These are phyloP conservation scores for Acromyrmex echinatior DNA, from an alignment of 1,140 invertebrate genomes.

Conservation along the genomic window DNA sequence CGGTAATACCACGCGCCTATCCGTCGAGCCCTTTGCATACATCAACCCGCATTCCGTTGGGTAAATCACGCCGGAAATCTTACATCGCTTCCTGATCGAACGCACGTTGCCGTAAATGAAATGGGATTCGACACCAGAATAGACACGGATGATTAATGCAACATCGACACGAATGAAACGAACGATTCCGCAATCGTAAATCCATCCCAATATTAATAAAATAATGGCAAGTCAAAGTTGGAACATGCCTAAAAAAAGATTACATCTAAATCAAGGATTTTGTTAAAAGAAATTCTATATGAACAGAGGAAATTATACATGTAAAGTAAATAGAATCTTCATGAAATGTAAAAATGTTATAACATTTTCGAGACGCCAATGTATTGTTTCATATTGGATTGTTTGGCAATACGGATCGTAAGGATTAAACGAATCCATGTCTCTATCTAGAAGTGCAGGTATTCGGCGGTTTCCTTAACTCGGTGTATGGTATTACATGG, in stretches of 20 bases:
- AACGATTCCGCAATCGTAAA: constrained; percentile 9
- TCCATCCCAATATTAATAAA: not conserved
- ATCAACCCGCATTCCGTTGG: constrained; percentile 56
- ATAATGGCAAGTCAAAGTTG: not conserved
- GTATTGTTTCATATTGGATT: not conserved
- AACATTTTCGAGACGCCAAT: not conserved
- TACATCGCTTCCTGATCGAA: constrained; percentile 51
- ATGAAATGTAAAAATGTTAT: not conserved
- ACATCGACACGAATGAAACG: not conserved
- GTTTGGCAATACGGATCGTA: not conserved
- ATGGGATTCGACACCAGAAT: not conserved
- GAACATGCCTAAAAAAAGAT: not conserved
- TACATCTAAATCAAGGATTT: not conserved
- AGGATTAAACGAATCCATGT: constrained; percentile 35
- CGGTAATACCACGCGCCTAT: constrained; percentile 57
- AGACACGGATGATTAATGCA: constrained; percentile 5
- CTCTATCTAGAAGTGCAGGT: constrained; percentile 5
- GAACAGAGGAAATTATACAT: not conserved
- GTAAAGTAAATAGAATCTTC: not conserved
- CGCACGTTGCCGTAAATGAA: constrained; percentile 48
- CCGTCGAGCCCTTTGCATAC: constrained; percentile 56
- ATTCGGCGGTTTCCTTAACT: constrained; percentile 50
- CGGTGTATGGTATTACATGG: constrained; percentile 41
- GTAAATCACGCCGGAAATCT: constrained; percentile 61
- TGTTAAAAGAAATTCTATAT: not conserved